Base-by-base conservation (phyloP, 1,140 invertebrate species). In the Bombus superbus region DNA sequence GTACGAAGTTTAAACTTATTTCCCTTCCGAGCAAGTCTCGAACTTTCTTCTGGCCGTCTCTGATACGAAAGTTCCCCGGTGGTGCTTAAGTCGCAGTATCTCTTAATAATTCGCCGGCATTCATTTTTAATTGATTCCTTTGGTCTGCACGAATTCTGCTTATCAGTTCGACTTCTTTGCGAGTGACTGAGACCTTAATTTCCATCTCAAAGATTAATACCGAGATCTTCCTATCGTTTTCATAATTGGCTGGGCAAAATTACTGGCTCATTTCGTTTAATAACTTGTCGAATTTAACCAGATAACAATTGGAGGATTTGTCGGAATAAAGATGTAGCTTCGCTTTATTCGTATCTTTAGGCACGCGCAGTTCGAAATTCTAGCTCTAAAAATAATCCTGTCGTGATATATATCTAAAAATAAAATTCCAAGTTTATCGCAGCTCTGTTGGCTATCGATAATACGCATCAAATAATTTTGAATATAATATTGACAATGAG, bases 51-150 rank as follows among this genome's bases (percentile, higher is more conserved):
- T 44, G 57, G 18, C 59, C 68, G 64, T 83, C 73, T 53, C 75
- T 47, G 74, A 84, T 78, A 83, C 44, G 75, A 53, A 84, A 87
- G 66, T 84, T 84, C 57, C 81, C 44, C 28, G 81, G 18, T 66
- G 81, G 38, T 66, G 81, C 66, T 77, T n/a, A 22, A 74, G 75
- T 78, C 75, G n/a, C 68, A 28, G 57, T 68, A 38, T 87, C 81
- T 68, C 62, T 87, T 84, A 87, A 87, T 87, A 84, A 87, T 87
- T 87, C 86, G 57, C 38, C 59, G 75, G 68, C 82, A 69, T 84
- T 87, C 82, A 84, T 87, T 87, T 87, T 87, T 87, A 87, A 79
- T 87, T 87, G 86, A 79, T 87, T 84, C 71, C 75, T 40, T 74
- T 59, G 81, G 86, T 81, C 85, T 84, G 35, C 64, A 0, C 75